phyloP scores from a whole-genome alignment of 2,888 invertebrate species.

The Plutella xylostella region DNA sequence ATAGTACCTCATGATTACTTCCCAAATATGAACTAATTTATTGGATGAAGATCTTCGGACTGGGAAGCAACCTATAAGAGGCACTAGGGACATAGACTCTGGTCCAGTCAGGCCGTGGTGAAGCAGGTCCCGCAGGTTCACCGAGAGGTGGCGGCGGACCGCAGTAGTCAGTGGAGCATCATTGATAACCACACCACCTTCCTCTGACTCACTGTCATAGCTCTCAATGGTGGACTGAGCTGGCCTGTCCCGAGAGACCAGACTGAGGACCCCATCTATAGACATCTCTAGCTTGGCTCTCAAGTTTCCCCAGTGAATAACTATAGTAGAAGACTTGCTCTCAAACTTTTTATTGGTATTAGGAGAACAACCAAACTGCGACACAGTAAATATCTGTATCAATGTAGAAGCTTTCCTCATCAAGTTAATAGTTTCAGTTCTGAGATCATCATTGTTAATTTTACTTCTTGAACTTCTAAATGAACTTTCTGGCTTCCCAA shows the following conservation, averaged over 20 bases:
- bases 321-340: slow-evolving; percentile 84
- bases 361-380: slow-evolving; percentile 91
- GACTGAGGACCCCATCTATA: slow-evolving; percentile 76
- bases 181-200: slow-evolving; percentile 61
- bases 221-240: slow-evolving; percentile 57
- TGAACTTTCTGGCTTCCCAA: slow-evolving; percentile 34
- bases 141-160: slow-evolving; percentile 91
- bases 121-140: slow-evolving; percentile 91
- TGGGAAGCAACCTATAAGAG: slow-evolving; percentile 85
- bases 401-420: slow-evolving; percentile 90
- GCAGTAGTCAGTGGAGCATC: slow-evolving; percentile 88
- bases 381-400: slow-evolving; percentile 91
- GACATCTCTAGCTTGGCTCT: slow-evolving; percentile 94
- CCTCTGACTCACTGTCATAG: slow-evolving; percentile 74
- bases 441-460: slow-evolving; percentile 55
- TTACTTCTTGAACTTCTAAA: slow-evolving; percentile 50
- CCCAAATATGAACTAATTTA: slow-evolving; percentile 91
- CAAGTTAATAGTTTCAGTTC: slow-evolving; percentile 76
- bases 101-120: slow-evolving; percentile 89
- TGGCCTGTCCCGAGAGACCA: slow-evolving; percentile 63
- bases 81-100: slow-evolving; percentile 79
- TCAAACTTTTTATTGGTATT: slow-evolving; percentile 80
- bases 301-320: slow-evolving; percentile 96
- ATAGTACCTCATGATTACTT: slow-evolving; percentile 93
- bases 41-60: slow-evolving; percentile 69